Evolutionary conservation across 2,888 invertebrate genomes (phyloP), one percentile per base, ranked within the genome.

Genomic region (Eupithecia abbreviata): DNA sequence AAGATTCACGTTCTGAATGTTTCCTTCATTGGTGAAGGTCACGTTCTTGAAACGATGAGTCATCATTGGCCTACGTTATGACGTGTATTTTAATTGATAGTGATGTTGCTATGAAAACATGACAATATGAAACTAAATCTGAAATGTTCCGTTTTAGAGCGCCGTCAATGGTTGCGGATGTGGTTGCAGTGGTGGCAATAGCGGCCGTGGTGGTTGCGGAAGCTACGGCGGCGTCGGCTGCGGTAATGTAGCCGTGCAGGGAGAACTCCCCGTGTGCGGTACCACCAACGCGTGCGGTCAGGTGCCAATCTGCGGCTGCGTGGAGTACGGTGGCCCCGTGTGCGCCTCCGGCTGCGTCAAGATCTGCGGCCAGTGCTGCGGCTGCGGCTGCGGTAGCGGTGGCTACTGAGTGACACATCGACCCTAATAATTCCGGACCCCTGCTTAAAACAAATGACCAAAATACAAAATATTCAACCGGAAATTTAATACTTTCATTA

Each of bases 301-400:
- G 69, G 84, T 90, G 66, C 88, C 90, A 45, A 85, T 89, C 75
- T 76, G 87, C 73, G 89, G 89, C n/a, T 84, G 86, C 66, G 89
- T 90, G 41, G 81, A 77, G 49, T 87, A 89, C 80, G 84, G 89
- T 18, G 91, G 90, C 41, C 78, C 78, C 45, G 85, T 90, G 15
- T 85, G 85, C 49, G 89, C 90, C 76, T 84, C 82, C 73, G 91
- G 91, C 58, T 75, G 84, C 5, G 90, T 90, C 72, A 83, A 86
- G 70, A 89, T 91, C 77, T 75, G 84, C n/a, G 90, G 90, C 4
- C 83, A 85, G 74, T 90, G 90, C 79, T 47, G 45, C 18, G 85
- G 85, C 0, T 88, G 90, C 76, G 86, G 86, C 3, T 85, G 87
- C 75, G 82, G 82, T 88, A 1, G 30, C 30, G n/a, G 69, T 49